phyloP scores from a whole-genome alignment of 2,797 vertebrate genomes.

The Takifugu rubripes region DNA sequence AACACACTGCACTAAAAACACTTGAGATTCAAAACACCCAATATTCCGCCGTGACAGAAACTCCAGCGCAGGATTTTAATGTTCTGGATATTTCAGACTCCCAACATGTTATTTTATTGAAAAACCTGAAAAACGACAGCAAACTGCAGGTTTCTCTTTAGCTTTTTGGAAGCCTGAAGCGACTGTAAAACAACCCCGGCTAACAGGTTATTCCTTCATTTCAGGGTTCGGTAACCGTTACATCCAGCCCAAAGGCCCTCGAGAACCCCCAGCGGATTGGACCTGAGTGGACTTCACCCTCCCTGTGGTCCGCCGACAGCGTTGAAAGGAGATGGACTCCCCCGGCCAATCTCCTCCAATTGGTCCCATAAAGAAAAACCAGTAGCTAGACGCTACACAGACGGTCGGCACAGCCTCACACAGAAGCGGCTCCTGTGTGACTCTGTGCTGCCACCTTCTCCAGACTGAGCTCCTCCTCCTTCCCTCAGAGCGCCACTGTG shows the following conservation, averaged over 20 bases:
- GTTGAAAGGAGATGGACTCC: conserved; percentile 37
- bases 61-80: too few species aligned
- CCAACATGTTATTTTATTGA: too few species aligned
- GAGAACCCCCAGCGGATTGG: conserved; percentile 88
- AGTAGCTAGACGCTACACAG: conserved; percentile 40
- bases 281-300: conserved; percentile 78
- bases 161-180: neutral
- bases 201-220: conserved; percentile 7
- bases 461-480: conserved; percentile 21
- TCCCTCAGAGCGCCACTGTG: conserved; percentile 78
- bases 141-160: neutral
- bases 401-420: conserved; percentile 43
- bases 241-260: conserved; percentile 87
- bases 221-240: conserved; percentile 89
- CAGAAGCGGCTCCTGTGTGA: conserved; percentile 45
- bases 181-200: neutral
- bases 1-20: too few species aligned
- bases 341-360: conserved; percentile 36
- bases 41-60: too few species aligned
- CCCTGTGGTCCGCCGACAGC: conserved; percentile 20
- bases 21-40: too few species aligned
- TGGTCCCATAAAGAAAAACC: conserved; percentile 41
- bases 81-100: too few species aligned
- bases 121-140: too few species aligned
- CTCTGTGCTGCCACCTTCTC: conserved; percentile 31